These are phyloP conservation scores for Pedionomus torquatus DNA, from an alignment of 2,113 vertebrate species.

Conservation along the genomic window DNA sequence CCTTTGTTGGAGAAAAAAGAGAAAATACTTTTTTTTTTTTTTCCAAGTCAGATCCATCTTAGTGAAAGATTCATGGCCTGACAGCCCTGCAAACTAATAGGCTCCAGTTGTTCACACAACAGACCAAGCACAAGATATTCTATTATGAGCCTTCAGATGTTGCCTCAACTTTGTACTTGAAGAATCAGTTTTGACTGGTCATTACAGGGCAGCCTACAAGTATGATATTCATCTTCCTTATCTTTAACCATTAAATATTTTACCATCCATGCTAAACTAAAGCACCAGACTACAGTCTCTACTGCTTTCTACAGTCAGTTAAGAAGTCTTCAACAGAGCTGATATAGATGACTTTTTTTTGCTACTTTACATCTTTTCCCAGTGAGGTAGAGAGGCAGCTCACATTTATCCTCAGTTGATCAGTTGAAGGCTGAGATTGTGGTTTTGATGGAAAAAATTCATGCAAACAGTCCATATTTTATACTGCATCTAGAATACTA, in stretches of 20 bases:
- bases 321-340: neutral
- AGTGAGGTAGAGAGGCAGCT: neutral
- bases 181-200: neutral
- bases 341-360: neutral
- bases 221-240: neutral
- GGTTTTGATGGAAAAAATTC: neutral
- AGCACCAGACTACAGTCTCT: neutral
- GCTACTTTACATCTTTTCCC: neutral
- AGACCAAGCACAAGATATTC: neutral
- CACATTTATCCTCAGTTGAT: neutral
- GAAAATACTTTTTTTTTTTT: neutral
- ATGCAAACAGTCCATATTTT: neutral
- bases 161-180: neutral
- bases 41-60: neutral
- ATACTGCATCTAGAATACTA: neutral
- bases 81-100: neutral
- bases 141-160: neutral
- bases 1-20: neutral
- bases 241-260: neutral
- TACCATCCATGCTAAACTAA: neutral
- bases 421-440: neutral
- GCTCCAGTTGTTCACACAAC: neutral
- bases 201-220: neutral
- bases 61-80: neutral
- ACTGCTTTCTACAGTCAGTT: neutral